phyloP scores from a whole-genome alignment of 1,140 invertebrate genomes.

The Brachionus koreanus region DNA sequence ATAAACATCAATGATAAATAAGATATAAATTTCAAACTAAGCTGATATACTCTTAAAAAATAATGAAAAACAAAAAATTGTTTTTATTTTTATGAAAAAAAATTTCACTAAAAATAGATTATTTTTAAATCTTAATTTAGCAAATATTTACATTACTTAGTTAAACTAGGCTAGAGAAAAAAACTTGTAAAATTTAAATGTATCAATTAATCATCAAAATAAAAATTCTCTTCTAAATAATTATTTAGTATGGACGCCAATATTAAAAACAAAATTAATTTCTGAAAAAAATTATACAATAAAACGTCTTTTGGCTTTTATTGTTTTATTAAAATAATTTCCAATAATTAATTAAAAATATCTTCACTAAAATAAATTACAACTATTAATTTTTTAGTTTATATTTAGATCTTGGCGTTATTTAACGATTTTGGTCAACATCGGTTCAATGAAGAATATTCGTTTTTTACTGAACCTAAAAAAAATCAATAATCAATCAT shows the following conservation, averaged over 20 bases:
- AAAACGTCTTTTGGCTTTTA: too few relatives aligned
- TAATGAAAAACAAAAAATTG: too few relatives aligned
- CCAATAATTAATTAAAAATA: too few relatives aligned
- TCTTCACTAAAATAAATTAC: too few relatives aligned
- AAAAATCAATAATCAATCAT: conserved; percentile 3
- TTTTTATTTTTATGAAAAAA: background rate
- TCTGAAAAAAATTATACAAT: too few relatives aligned
- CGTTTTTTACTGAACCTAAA: background rate
- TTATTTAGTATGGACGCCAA: background rate
- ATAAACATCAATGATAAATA: too few relatives aligned
- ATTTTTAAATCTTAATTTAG: background rate
- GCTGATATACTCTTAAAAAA: background rate
- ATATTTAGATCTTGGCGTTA: background rate
- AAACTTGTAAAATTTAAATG: background rate
- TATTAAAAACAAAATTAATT: too few relatives aligned
- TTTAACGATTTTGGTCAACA: background rate
- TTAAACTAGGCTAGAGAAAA: background rate
- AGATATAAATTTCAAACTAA: background rate
- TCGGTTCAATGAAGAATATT: background rate
- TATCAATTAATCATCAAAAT: background rate
- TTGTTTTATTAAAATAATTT: too few relatives aligned
- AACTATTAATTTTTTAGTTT: background rate
- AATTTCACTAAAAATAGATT: background rate
- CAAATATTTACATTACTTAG: background rate
- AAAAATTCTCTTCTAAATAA: background rate